A percentile compares a stretch with the other conserved stretches of the same genome.
Conservation (phyloP, 2,888 invertebrate species). For the Drepanosiphum platanoidis region DNA sequence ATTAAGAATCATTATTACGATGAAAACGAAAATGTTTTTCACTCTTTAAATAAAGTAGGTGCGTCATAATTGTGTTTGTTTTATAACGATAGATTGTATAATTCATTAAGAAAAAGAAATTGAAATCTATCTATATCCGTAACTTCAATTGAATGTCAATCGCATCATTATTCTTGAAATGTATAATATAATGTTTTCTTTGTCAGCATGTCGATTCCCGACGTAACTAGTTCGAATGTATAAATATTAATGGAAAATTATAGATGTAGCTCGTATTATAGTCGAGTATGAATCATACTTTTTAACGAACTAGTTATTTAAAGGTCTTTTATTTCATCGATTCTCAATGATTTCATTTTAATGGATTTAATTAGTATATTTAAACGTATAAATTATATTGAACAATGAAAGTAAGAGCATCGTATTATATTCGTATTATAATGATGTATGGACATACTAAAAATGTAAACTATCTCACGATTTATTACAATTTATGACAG, state of each 20-base stretch:
- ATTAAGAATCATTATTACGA: neutral
- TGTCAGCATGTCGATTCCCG: neutral
- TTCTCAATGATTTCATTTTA: neutral
- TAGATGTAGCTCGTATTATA: neutral
- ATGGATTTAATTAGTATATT: neutral
- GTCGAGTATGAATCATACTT: neutral
- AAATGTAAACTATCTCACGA: slow-evolving; percentile 15
- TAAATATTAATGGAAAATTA: neutral
- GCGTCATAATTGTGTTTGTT: neutral
- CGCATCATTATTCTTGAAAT: neutral
- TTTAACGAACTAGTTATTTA: slow-evolving; percentile 6
- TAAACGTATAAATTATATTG: neutral
- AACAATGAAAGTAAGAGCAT: neutral
- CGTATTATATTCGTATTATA: neutral
- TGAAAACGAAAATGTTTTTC: neutral
- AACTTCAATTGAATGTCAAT: slow-evolving; percentile 28
- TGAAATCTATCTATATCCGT: neutral
- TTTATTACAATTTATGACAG: neutral
- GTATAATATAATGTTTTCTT: slow-evolving; percentile 3
- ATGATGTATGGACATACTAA: neutral
- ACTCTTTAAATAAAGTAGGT: neutral
- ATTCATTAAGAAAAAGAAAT: slow-evolving; percentile 10
- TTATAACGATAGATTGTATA: neutral
- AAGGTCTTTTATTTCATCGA: neutral
- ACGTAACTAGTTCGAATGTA: slow-evolving; percentile 14